Evolutionary conservation across 2,113 vertebrate species (phyloP).

Genomic region (Rhynchomys soricoides): DNA sequence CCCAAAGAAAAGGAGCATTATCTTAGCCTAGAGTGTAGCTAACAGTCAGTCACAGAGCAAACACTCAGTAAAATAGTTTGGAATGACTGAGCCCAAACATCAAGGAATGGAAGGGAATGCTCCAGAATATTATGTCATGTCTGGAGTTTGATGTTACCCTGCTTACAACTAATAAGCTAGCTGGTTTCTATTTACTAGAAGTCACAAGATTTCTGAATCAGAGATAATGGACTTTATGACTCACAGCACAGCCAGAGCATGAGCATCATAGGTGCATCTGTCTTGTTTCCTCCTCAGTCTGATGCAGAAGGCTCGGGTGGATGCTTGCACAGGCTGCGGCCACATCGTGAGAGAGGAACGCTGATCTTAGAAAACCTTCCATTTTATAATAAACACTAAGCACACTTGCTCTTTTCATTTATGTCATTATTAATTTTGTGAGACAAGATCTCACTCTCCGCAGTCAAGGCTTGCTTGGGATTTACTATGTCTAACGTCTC

Average conservation of each 20-base stretch:
- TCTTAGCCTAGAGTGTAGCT: neutral
- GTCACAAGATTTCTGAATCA: neutral
- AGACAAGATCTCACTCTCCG: neutral
- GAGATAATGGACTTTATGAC: neutral
- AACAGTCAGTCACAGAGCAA: neutral
- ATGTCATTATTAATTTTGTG: neutral
- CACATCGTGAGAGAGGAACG: neutral
- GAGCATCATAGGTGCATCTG: neutral
- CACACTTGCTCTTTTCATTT: neutral
- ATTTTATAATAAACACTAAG: neutral
- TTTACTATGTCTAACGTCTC: neutral
- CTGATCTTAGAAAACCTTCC: neutral
- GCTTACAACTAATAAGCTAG: neutral
- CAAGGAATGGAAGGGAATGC: neutral
- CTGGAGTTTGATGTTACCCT: constrained; percentile 28
- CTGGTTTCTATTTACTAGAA: neutral
- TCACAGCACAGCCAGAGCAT: neutral
- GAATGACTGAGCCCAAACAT: neutral
- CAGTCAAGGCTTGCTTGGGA: neutral
- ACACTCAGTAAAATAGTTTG: neutral
- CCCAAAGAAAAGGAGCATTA: neutral
- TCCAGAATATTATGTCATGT: neutral
- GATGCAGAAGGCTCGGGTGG: neutral
- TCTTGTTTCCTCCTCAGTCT: neutral
- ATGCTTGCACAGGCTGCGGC: neutral